Conservation (phyloP, 1,140 invertebrate species). For the Zophobas morio region DNA sequence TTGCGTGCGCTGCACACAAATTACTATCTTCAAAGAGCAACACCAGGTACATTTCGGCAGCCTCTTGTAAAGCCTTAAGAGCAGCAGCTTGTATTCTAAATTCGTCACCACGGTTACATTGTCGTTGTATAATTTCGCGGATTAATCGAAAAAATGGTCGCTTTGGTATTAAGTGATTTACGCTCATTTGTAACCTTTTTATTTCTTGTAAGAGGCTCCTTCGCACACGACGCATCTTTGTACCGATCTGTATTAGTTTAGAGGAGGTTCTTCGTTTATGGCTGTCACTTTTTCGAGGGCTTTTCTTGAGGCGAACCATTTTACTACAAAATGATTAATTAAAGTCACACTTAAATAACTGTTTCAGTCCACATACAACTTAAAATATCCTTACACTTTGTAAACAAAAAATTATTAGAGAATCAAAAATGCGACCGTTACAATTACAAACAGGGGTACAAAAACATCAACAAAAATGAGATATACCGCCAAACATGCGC, state of each 20-base stretch:
- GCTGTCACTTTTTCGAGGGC: not conserved
- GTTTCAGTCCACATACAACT: too few species aligned
- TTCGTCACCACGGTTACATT: not conserved
- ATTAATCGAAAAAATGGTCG: constrained; percentile 19
- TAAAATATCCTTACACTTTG: too few species aligned
- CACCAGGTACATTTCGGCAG: constrained; percentile 82
- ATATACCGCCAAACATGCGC: too few species aligned
- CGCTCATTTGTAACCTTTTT: constrained; percentile 11
- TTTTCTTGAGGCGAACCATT: not conserved
- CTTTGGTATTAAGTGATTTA: constrained; percentile 19
- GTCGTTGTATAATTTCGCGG: constrained; percentile 29
- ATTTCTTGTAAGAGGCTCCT: not conserved
- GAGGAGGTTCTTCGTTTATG: too few species aligned
- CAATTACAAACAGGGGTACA: too few species aligned
- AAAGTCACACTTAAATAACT: too few species aligned
- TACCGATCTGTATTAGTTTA: not conserved
- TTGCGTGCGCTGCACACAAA: constrained; percentile 80
- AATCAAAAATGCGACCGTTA: too few species aligned
- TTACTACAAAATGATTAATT: not conserved
- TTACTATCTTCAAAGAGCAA: constrained; percentile 84
- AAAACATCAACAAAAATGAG: too few species aligned
- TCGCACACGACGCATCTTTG: not conserved
- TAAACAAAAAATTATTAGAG: too few species aligned
- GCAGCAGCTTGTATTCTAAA: constrained; percentile 72
- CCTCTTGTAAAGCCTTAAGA: constrained; percentile 76